phyloP scores from a whole-genome alignment of 2,888 invertebrate genomes.

The Hylaea fasciaria region DNA sequence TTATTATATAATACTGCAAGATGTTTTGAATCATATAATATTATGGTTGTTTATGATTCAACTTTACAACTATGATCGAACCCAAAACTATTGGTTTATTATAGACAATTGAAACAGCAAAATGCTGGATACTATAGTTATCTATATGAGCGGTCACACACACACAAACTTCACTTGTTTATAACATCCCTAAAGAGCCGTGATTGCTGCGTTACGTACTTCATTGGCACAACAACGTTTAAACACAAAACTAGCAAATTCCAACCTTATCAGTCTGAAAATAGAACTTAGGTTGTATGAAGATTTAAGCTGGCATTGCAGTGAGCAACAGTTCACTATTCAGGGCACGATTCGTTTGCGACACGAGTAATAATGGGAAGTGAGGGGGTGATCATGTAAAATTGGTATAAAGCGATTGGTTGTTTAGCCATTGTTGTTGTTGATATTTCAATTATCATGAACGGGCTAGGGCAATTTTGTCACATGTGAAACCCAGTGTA shows the following conservation, averaged over 20 bases:
- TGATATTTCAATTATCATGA: no score
- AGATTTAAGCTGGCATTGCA: slow-evolving; percentile 48
- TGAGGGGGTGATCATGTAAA: slow-evolving; percentile 37
- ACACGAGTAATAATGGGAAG: slow-evolving; percentile 62
- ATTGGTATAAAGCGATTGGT: slow-evolving; percentile 1
- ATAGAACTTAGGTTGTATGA: slow-evolving; percentile 27
- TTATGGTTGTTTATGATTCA: neutral
- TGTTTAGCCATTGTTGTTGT: neutral
- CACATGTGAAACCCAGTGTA: no score
- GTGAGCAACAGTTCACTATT: slow-evolving; percentile 62
- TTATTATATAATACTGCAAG: no score
- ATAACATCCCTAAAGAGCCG: slow-evolving; percentile 58
- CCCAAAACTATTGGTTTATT: neutral
- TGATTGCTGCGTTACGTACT: slow-evolving; percentile 54
- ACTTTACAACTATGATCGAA: neutral
- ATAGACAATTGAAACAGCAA: slow-evolving; percentile 12
- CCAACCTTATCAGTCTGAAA: slow-evolving; percentile 29
- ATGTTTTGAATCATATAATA: no score
- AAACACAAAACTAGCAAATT: slow-evolving; percentile 23
- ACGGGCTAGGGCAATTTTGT: neutral
- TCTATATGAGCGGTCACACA: slow-evolving; percentile 23
- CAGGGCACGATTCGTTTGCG: slow-evolving; percentile 57
- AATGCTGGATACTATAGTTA: neutral
- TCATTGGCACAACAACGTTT: slow-evolving; percentile 18
- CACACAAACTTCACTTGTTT: slow-evolving; percentile 53